Conservation (phyloP, 1,140 invertebrate genomes). For the Hypothenemus hampei region DNA sequence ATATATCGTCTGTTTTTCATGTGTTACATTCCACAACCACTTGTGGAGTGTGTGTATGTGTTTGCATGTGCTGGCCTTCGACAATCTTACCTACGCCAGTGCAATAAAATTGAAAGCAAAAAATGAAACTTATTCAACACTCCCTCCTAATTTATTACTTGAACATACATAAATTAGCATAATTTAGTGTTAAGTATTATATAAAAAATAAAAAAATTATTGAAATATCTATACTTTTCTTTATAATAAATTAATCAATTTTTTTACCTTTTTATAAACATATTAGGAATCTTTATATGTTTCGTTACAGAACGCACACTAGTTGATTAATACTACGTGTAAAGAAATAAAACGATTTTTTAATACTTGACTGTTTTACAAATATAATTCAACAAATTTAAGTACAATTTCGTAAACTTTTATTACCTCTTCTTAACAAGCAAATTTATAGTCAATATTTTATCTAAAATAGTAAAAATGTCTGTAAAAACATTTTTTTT, state of each 20-base stretch:
- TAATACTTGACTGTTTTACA: no score
- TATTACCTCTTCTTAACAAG: no score
- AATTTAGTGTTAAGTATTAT: conserved; percentile 44
- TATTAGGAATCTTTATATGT: no score
- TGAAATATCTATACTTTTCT: conserved; percentile 26
- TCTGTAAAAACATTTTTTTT: no score
- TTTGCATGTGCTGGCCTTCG: conserved; percentile 31
- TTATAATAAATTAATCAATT: background rate
- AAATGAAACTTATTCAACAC: conserved; percentile 36
- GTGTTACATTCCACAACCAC: conserved; percentile 42
- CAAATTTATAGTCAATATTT: no score
- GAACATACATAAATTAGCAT: conserved; percentile 40
- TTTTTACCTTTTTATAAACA: no score
- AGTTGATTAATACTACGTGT: no score
- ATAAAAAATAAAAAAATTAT: conserved; percentile 40
- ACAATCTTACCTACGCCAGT: conserved; percentile 44
- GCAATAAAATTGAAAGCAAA: conserved; percentile 35
- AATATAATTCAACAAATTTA: no score
- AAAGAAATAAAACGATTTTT: no score
- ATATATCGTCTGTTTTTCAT: conserved; percentile 44
- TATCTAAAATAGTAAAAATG: no score
- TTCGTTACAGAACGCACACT: no score
- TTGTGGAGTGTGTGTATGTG: conserved; percentile 41
- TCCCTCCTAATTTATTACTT: conserved; percentile 43
- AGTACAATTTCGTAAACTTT: no score